Conservation (phyloP, 2,113 vertebrate genomes). For the Festucalex cinctus region DNA sequence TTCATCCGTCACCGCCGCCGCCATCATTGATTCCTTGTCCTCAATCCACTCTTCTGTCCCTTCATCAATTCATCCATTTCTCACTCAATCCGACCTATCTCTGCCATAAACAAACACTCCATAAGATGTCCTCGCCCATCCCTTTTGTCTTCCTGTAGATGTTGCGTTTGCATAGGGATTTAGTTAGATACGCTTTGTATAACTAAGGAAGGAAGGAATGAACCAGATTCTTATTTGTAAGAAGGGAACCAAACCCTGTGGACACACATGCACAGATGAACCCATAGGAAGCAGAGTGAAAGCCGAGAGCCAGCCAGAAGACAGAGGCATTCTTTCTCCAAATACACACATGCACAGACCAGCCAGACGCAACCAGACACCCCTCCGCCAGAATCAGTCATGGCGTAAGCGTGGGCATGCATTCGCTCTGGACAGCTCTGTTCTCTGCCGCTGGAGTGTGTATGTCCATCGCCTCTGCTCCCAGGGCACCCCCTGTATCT, state of each 20-base stretch:
- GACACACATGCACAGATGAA: neutral
- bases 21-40: slow-evolving; percentile 23
- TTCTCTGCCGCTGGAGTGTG: slow-evolving; percentile 11
- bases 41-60: slow-evolving; percentile 10
- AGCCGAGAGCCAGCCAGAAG: slow-evolving; percentile 29
- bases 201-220: slow-evolving; percentile 60
- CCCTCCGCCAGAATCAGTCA: slow-evolving; percentile 10
- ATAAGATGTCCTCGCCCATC: slow-evolving; percentile 25
- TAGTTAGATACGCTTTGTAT: slow-evolving; percentile 45
- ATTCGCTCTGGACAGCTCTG: slow-evolving; percentile 22
- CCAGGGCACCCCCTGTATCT: slow-evolving; percentile 29
- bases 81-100: neutral
- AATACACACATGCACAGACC: slow-evolving; percentile 11
- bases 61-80: slow-evolving; percentile 33
- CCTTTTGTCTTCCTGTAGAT: slow-evolving; percentile 4
- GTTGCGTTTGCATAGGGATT: slow-evolving; percentile 53
- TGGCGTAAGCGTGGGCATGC: slow-evolving; percentile 31
- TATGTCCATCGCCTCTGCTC: slow-evolving; percentile 44
- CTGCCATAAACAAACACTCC: slow-evolving; percentile 38
- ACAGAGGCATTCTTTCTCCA: slow-evolving; percentile 1
- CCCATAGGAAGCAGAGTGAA: slow-evolving; percentile 30
- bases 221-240: slow-evolving; percentile 62
- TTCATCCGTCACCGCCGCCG: neutral
- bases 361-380: slow-evolving; percentile 56
- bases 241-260: slow-evolving; percentile 31